Percentiles rank a stretch among this genome's conserved stretches.
Evolutionary conservation across 2,113 vertebrate species (phyloP).

Genomic region (Nibea albiflora): DNA sequence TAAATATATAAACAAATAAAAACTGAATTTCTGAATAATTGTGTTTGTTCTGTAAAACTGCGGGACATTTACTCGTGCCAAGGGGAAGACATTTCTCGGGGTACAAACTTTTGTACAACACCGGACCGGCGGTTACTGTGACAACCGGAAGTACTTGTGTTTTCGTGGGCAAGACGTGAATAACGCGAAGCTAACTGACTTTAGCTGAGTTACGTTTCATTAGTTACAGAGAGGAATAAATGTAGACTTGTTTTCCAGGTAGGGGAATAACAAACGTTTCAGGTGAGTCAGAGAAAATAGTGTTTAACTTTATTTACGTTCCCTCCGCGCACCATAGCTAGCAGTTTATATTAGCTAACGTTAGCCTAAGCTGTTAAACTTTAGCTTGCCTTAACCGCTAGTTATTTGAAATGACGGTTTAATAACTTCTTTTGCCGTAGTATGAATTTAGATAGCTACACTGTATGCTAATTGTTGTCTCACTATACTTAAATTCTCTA

Average conservation of each 20-base stretch:
- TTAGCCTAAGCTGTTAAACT: constrained; percentile 15
- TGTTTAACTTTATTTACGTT: background rate
- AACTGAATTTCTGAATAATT: too few species aligned
- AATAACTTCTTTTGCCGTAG: background rate
- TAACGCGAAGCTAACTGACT: background rate
- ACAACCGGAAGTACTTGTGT: constrained; percentile 47
- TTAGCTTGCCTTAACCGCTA: constrained; percentile 16
- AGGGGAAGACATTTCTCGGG: background rate
- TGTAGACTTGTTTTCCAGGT: background rate
- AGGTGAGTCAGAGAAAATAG: constrained; percentile 18
- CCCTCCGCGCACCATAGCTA: background rate
- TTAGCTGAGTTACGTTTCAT: background rate
- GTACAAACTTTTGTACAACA: background rate
- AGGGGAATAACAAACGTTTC: background rate
- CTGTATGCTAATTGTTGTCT: background rate
- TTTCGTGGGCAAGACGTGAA: background rate
- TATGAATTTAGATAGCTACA: too few species aligned
- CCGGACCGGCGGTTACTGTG: background rate
- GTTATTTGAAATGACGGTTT: background rate
- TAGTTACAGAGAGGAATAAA: background rate
- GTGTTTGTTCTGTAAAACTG: background rate
- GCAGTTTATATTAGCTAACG: background rate
- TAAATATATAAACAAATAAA: background rate
- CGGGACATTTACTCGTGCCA: background rate
- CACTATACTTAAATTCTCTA: too few species aligned